A percentile compares a stretch with the other conserved stretches of the same genome.
phyloP scores from a whole-genome alignment of 2,113 vertebrate species.

The Microcebus ravelobensis region DNA sequence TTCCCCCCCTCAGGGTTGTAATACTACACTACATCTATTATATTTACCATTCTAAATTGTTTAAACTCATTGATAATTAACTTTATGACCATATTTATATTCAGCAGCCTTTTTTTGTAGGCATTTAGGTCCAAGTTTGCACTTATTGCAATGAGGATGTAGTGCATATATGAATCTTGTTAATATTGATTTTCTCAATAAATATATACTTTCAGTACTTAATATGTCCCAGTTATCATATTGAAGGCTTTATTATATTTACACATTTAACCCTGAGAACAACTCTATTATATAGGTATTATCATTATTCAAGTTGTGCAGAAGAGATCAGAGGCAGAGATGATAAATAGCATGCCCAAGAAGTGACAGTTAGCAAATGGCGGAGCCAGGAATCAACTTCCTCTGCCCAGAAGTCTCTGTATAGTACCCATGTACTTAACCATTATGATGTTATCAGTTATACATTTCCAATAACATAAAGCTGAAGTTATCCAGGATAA shows the following conservation, averaged over 20 bases:
- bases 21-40: background rate
- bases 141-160: background rate
- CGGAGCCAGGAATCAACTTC: background rate
- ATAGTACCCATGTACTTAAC: background rate
- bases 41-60: background rate
- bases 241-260: background rate
- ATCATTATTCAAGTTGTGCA: background rate
- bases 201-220: background rate
- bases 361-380: background rate
- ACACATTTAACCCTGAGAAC: background rate
- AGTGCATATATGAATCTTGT: background rate
- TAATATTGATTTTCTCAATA: constrained; percentile 9
- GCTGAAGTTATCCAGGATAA: background rate
- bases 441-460: background rate
- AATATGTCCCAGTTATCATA: background rate
- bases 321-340: background rate
- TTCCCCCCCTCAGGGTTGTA: background rate
- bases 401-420: background rate
- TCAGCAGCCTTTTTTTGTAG: background rate
- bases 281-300: background rate
- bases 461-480: background rate
- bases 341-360: background rate
- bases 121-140: background rate
- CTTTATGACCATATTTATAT: background rate
- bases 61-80: background rate